phyloP scores from a whole-genome alignment of 2,888 invertebrate species.

The Drosophila percnosoma region DNA sequence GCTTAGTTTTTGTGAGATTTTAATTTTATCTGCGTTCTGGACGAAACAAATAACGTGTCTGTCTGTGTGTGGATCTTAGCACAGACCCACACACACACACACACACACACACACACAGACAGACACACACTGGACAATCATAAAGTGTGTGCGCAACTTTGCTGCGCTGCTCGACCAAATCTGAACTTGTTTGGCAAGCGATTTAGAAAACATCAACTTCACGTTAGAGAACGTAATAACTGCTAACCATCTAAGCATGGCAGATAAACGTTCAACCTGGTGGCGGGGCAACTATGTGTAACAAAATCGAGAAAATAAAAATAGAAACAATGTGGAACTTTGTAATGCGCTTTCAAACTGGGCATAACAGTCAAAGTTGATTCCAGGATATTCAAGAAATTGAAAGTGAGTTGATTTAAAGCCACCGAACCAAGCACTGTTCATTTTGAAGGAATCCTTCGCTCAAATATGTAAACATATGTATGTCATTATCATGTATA shows the following conservation, averaged over 20 bases:
- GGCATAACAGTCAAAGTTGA: not conserved
- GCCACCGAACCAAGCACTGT: not conserved
- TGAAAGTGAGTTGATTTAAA: not conserved
- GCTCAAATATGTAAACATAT: not conserved
- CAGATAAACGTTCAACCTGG: not conserved
- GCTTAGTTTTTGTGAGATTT: slow-evolving; percentile 56
- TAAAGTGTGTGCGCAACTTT: slow-evolving; percentile 52
- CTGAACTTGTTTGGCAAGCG: slow-evolving; percentile 43
- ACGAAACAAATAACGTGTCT: slow-evolving; percentile 63
- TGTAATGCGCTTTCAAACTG: not conserved
- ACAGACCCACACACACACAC: not conserved
- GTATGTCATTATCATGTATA: too few species aligned
- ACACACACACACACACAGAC: slow-evolving; percentile 21
- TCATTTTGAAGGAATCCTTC: not conserved
- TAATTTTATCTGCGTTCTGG: slow-evolving; percentile 73
- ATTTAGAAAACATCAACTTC: slow-evolving; percentile 26
- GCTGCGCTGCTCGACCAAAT: slow-evolving; percentile 15
- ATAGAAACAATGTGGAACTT: not conserved
- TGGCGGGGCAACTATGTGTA: not conserved
- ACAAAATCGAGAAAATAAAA: not conserved
- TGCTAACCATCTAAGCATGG: not conserved
- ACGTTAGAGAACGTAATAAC: slow-evolving; percentile 11
- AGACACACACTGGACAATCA: slow-evolving; percentile 61
- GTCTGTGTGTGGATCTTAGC: slow-evolving; percentile 11
- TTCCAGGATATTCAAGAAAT: not conserved